Percentiles rank a stretch among this genome's conserved stretches.
Conservation (phyloP, 2,113 vertebrate species). For the Plectropomus leopardus region DNA sequence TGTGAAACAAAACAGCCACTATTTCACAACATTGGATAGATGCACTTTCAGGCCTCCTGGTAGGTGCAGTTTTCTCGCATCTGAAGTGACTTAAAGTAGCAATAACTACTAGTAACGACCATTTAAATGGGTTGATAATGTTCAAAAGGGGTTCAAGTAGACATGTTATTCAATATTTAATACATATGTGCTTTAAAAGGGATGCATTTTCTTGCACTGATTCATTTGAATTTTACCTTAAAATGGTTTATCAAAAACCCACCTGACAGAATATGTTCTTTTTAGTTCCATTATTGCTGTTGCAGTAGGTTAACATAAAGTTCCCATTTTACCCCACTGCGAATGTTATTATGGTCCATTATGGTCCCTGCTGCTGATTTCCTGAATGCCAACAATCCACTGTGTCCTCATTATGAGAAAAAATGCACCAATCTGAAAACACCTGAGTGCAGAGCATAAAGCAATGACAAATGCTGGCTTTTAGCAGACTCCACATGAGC, state of each 20-base stretch:
- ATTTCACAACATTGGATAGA: no score
- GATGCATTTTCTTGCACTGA: not conserved
- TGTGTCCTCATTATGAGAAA: not conserved
- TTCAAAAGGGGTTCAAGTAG: no score
- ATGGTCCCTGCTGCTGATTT: not conserved
- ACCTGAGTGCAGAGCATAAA: not conserved
- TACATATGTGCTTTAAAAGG: not conserved
- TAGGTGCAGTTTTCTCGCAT: no score
- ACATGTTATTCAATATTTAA: not conserved
- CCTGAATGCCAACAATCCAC: not conserved
- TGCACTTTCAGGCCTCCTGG: no score
- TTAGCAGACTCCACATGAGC: not conserved
- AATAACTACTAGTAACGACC: no score
- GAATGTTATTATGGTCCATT: not conserved
- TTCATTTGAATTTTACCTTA: not conserved
- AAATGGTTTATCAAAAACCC: not conserved
- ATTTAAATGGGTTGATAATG: no score
- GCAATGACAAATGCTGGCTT: constrained; percentile 1
- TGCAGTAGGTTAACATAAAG: not conserved
- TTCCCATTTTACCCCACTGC: not conserved
- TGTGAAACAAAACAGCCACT: no score
- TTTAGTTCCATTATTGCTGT: not conserved
- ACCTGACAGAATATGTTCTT: not conserved
- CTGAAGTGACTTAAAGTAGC: no score
- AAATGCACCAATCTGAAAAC: not conserved